Evolutionary conservation across 2,797 vertebrate genomes (phyloP).

Genomic region (Apogon talboti): DNA sequence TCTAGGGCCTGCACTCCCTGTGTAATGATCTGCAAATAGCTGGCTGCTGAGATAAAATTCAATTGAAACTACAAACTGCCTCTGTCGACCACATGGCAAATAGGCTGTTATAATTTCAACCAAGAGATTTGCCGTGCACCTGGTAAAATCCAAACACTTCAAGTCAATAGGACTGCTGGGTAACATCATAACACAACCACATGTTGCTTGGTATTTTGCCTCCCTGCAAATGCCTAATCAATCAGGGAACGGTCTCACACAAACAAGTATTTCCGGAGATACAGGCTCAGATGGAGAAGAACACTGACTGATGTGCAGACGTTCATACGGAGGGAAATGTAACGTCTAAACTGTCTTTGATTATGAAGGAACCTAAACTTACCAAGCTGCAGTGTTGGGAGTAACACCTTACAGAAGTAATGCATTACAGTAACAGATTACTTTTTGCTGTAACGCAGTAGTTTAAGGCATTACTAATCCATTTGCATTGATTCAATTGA

Average conservation of each 20-base stretch:
- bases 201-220: conserved; percentile 34
- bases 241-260: conserved; percentile 7
- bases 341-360: conserved; percentile 5
- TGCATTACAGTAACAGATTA: too few relatives aligned
- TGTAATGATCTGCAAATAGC: conserved; percentile 84
- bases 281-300: background rate
- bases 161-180: conserved; percentile 64
- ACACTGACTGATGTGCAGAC: background rate
- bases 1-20: conserved; percentile 62
- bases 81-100: conserved; percentile 70
- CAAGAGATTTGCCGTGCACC: conserved; percentile 65
- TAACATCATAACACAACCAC: conserved; percentile 50
- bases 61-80: conserved; percentile 71
- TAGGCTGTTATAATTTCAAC: conserved; percentile 64
- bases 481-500: too few relatives aligned
- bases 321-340: background rate
- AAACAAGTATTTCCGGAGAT: conserved; percentile 5
- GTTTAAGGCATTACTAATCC: too few relatives aligned
- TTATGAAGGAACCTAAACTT: background rate
- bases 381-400: too few relatives aligned
- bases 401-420: too few relatives aligned
- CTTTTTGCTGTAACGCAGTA: too few relatives aligned
- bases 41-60: conserved; percentile 79
- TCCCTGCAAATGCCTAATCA: conserved; percentile 16
- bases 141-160: conserved; percentile 67